phyloP scores from a whole-genome alignment of 2,888 invertebrate genomes.

The Perizoma flavofasciatum region DNA sequence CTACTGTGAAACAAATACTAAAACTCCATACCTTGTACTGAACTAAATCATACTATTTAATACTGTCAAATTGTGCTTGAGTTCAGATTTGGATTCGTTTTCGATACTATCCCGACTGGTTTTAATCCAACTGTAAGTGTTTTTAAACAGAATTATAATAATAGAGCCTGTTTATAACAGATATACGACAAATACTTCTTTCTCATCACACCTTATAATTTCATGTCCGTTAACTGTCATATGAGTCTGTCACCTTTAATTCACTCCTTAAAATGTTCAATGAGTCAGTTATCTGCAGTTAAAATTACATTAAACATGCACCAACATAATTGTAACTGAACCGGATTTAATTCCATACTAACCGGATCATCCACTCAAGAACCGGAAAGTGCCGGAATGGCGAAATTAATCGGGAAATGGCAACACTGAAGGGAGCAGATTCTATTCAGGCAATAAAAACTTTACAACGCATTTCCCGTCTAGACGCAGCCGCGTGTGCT shows the following conservation, averaged over 20 bases:
- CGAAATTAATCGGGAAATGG: conserved; percentile 33
- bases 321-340: conserved; percentile 22
- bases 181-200: neutral
- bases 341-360: conserved; percentile 20
- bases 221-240: neutral
- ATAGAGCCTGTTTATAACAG: too few relatives aligned
- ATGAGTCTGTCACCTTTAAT: conserved; percentile 16
- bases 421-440: conserved; percentile 43
- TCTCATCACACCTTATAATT: conserved; percentile 4
- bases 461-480: conserved; percentile 64
- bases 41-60: neutral
- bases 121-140: too few relatives aligned
- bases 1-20: conserved; percentile 5
- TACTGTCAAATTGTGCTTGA: too few relatives aligned
- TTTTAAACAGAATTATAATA: too few relatives aligned
- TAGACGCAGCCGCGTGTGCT: conserved; percentile 63
- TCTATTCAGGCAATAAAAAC: conserved; percentile 59
- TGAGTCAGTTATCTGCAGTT: neutral
- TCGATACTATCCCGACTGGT: too few relatives aligned
- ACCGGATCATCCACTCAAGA: conserved; percentile 21
- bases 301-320: conserved; percentile 15
- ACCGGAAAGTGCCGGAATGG: conserved; percentile 29
- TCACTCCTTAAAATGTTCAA: conserved; percentile 4
- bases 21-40: neutral
- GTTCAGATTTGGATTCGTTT: too few relatives aligned